Conservation (phyloP, 2,797 vertebrate genomes). For the Manis javanica region DNA sequence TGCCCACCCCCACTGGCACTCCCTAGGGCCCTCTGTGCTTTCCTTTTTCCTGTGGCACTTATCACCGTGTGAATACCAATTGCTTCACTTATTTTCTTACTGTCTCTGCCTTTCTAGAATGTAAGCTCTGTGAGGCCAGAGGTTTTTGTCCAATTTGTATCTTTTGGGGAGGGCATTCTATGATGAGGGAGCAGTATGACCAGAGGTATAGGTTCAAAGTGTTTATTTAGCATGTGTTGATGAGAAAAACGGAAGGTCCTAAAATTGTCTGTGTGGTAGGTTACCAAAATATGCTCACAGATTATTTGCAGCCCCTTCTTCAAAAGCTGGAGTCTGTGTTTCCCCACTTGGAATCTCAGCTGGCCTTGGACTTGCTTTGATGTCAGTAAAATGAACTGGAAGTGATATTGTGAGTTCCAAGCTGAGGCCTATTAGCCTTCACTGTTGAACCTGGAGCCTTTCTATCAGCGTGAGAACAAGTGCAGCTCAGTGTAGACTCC, state of each 20-base stretch:
- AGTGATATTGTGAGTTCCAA: not conserved
- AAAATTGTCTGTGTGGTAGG: not conserved
- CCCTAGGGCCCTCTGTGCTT: not conserved
- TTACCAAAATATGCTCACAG: not conserved
- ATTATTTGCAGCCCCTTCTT: not conserved
- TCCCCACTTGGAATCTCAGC: not conserved
- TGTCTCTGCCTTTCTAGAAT: not conserved
- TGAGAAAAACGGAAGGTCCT: too few relatives aligned
- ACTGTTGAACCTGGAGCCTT: not conserved
- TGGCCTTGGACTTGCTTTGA: not conserved
- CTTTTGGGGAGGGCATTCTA: too few relatives aligned
- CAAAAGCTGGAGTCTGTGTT: not conserved
- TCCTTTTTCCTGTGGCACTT: not conserved
- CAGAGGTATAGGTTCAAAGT: too few relatives aligned
- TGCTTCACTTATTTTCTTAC: not conserved
- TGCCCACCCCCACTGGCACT: not conserved
- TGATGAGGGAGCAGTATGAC: too few relatives aligned
- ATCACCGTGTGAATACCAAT: not conserved
- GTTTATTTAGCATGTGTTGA: too few relatives aligned
- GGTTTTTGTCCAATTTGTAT: not conserved
- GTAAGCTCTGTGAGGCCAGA: not conserved
- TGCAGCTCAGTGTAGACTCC: not conserved
- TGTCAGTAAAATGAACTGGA: not conserved
- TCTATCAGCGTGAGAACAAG: not conserved
- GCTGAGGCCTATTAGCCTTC: not conserved